Evolutionary conservation across 2,797 vertebrate species (phyloP).

Genomic region (Enteromius trimaculatus): DNA sequence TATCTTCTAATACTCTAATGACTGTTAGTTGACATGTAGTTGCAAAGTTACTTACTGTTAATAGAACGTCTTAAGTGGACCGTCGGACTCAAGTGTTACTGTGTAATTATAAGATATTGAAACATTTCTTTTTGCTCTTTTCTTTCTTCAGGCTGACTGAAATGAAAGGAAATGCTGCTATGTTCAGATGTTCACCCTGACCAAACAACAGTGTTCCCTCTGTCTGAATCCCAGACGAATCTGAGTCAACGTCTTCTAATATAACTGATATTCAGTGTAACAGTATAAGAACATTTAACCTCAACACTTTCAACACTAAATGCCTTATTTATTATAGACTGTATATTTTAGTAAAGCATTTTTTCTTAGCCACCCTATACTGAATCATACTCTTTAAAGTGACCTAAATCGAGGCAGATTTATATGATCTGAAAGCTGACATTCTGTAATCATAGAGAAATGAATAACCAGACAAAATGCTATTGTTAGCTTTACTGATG

Average conservation of each 20-base stretch:
- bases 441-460: neutral
- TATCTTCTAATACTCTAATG: too few relatives aligned
- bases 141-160: constrained; percentile 17
- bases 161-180: constrained; percentile 49
- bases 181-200: constrained; percentile 26
- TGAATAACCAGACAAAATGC: neutral
- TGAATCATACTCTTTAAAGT: constrained; percentile 3
- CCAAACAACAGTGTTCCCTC: constrained; percentile 17
- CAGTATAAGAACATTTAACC: constrained; percentile 14
- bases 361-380: neutral
- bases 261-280: constrained; percentile 35
- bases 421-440: neutral
- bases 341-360: constrained; percentile 20
- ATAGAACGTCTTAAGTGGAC: too few relatives aligned
- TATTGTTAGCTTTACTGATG: constrained; percentile 8
- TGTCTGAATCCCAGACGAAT: constrained; percentile 4
- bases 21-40: too few relatives aligned
- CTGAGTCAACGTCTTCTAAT: constrained; percentile 16
- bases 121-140: neutral
- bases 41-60: too few relatives aligned
- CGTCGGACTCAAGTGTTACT: too few relatives aligned
- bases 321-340: constrained; percentile 20
- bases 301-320: constrained; percentile 24
- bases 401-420: neutral
- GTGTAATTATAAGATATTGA: neutral